Conservation (phyloP, 1,140 invertebrate genomes). For the Drosophila sproati region DNA sequence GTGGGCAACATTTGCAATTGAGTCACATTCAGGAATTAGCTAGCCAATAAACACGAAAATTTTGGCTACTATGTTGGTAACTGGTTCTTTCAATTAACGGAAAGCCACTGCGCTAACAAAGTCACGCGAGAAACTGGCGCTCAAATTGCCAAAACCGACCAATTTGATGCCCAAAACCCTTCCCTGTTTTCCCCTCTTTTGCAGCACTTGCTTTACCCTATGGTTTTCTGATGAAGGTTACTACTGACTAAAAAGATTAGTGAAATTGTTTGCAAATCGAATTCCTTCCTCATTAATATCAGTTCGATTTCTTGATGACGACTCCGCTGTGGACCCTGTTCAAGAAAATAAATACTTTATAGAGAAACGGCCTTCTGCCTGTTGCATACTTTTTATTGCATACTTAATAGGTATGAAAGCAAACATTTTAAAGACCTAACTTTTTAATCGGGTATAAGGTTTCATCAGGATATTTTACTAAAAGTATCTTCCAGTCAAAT, state of each 20-base stretch:
- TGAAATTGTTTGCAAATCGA: not conserved
- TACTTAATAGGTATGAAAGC: too few relatives aligned
- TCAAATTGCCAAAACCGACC: constrained; percentile 18
- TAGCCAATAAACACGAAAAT: constrained; percentile 11
- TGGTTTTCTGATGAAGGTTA: not conserved
- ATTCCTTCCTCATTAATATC: too few relatives aligned
- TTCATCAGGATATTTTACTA: too few relatives aligned
- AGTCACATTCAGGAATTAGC: not conserved
- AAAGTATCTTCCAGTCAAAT: not conserved
- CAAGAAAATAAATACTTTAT: too few relatives aligned
- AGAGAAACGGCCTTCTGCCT: too few relatives aligned
- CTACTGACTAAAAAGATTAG: not conserved
- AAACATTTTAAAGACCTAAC: too few relatives aligned
- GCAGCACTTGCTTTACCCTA: constrained; percentile 11
- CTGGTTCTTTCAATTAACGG: constrained; percentile 18
- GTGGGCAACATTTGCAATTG: not conserved
- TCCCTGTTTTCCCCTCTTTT: not conserved
- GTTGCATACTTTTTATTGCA: too few relatives aligned
- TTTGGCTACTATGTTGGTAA: not conserved
- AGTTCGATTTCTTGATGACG: too few relatives aligned
- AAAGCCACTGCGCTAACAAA: constrained; percentile 21
- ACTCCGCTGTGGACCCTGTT: too few relatives aligned
- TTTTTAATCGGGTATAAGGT: too few relatives aligned
- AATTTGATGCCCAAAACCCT: constrained; percentile 26
- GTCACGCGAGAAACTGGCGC: constrained; percentile 8